These are phyloP conservation scores for Melieria omissa DNA, from an alignment of 2,888 invertebrate genomes.

Conservation along the genomic window DNA sequence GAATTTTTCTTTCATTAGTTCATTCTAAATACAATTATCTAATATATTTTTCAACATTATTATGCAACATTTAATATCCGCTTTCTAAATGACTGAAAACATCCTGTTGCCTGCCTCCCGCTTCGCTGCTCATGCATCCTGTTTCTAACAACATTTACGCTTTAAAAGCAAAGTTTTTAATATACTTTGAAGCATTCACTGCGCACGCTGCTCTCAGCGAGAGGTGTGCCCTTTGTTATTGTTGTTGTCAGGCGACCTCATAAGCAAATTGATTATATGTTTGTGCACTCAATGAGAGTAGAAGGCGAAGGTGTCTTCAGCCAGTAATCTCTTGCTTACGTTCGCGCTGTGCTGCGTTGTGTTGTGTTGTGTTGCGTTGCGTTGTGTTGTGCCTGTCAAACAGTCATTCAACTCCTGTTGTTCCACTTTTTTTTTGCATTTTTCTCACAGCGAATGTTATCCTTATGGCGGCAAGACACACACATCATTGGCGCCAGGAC, in stretches of 20 bases:
- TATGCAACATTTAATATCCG: no score
- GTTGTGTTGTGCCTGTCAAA: constrained; percentile 8
- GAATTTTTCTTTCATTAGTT: no score
- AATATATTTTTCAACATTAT: no score
- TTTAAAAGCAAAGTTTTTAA: no score
- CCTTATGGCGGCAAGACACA: not conserved
- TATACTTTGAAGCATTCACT: no score
- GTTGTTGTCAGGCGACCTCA: constrained; percentile 5
- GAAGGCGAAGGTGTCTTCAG: no score
- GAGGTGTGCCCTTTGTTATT: constrained; percentile 3
- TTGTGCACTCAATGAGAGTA: not conserved
- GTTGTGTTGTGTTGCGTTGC: not conserved
- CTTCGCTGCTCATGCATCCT: no score
- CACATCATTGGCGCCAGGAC: constrained; percentile 18
- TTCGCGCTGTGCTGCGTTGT: not conserved
- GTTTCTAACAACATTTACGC: no score
- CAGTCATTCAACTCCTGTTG: constrained; percentile 25
- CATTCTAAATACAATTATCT: no score
- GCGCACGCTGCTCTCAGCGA: no score
- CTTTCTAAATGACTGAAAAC: no score
- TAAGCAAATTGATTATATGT: constrained; percentile 20
- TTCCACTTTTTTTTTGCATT: constrained; percentile 6
- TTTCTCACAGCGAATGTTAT: not conserved
- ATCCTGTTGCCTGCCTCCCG: no score
- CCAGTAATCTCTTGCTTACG: not conserved